These are phyloP conservation scores for Phortica okadai DNA, from an alignment of 2,888 invertebrate genomes.

Conservation along the genomic window DNA sequence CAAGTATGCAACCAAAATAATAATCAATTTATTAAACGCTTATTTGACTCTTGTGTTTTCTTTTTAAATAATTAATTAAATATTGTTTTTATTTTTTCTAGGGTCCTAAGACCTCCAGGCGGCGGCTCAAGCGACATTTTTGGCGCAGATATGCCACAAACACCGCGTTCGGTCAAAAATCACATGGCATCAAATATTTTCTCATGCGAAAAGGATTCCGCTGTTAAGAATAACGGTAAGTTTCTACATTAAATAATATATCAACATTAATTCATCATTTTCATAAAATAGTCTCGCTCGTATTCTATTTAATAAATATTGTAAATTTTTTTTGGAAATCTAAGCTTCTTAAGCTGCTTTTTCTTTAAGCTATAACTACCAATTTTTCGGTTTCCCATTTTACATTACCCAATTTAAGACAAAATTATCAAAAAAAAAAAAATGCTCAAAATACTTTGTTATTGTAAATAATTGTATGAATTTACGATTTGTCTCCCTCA, in stretches of 20 bases:
- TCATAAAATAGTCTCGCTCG: neutral
- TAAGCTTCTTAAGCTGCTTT: constrained; percentile 18
- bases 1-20: no score
- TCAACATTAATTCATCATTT: neutral
- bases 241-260: constrained; percentile 8
- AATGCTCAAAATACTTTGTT: no score
- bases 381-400: no score
- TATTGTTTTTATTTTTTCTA: constrained; percentile 71
- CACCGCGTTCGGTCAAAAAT: constrained; percentile 75
- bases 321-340: no score
- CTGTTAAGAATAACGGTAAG: constrained; percentile 75
- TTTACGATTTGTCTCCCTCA: no score
- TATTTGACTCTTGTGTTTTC: neutral
- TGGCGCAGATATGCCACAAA: constrained; percentile 73
- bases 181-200: constrained; percentile 77
- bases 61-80: constrained; percentile 29
- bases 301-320: neutral
- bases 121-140: constrained; percentile 81
- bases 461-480: no score
- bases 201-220: constrained; percentile 74
- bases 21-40: no score
- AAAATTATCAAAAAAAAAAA: no score
- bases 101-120: constrained; percentile 81
- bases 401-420: no score
- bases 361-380: neutral